These are phyloP conservation scores for Acrobasis consociella DNA, from an alignment of 2,888 invertebrate genomes.

Conservation along the genomic window DNA sequence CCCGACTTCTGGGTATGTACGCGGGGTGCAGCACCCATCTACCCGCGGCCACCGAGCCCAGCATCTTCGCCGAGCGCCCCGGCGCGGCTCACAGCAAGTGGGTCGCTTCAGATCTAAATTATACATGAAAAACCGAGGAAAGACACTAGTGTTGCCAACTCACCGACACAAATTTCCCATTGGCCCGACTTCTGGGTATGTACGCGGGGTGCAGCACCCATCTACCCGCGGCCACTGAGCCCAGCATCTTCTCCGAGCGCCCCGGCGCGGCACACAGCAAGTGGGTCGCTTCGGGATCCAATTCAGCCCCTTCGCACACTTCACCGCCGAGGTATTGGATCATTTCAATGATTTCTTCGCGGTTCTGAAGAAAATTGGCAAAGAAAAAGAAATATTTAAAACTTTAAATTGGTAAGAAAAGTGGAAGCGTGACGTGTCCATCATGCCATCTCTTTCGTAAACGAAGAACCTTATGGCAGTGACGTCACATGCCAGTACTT, in stretches of 20 bases:
- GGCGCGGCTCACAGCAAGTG: slow-evolving; percentile 90
- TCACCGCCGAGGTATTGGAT: slow-evolving; percentile 85
- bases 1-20: no score
- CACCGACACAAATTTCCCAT: slow-evolving; percentile 85
- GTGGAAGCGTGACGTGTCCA: no score
- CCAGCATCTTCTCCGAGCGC: slow-evolving; percentile 94
- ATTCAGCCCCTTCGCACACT: slow-evolving; percentile 77
- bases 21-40: no score
- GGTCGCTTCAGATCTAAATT: slow-evolving; percentile 82
- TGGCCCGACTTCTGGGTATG: slow-evolving; percentile 85
- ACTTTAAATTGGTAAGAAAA: not conserved
- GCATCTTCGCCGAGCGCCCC: slow-evolving; percentile 93
- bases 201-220: slow-evolving; percentile 94
- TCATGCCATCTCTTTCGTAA: no score
- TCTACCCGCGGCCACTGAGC: slow-evolving; percentile 93
- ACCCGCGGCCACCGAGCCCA: slow-evolving; percentile 94
- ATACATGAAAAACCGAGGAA: no score
- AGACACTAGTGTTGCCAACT: no score
- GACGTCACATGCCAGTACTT: no score
- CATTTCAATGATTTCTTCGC: slow-evolving; percentile 76
- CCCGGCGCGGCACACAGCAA: slow-evolving; percentile 88
- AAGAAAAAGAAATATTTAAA: no score
- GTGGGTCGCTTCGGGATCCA: slow-evolving; percentile 85
- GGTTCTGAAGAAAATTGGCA: slow-evolving; percentile 58
- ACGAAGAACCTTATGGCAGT: no score